Evolutionary conservation across 2,113 vertebrate genomes (phyloP), one percentile per base, ranked within the genome.

Genomic region (Osmerus mordax): DNA sequence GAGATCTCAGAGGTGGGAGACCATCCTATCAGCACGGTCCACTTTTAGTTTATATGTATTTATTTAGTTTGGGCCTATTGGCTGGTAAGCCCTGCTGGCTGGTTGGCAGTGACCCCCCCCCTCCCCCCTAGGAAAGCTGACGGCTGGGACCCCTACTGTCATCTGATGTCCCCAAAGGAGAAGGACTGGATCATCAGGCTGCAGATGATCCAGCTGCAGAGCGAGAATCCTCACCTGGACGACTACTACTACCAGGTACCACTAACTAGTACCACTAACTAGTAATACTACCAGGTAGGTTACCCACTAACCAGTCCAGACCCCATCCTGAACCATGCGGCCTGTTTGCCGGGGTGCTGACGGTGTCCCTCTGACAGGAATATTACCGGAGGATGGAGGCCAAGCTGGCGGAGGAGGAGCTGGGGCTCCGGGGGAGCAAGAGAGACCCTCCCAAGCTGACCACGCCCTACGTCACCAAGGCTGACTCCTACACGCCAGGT

Each of bases 241-340:
- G 97, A 99, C 70, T 98, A 97, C 74, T 98, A 99, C 76, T 99
- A 99, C 80, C 96, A 98, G 94, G 97, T 98, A 74, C 18, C 8
- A 7, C 14, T 56, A 56, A 56, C 54, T 56, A 56, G 5, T 56
- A n/a, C 15, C 3, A n/a, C 54, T 56, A 15, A 56, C 54, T n/a
- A 56, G 23, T 47, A 47, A 4, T 12, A 47, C 41, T 47, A 47
- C 41, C 41, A 47, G 41, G 41, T 9, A 11, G 32, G 32, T 36
- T 36, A 36, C 32, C 41, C 41, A 47, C 41, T 12, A 47, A 9
- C 41, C 41, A 9, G 41, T 12, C 9, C 41, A 9, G 7, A 47
- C 9, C 41, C 41, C 41, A 9, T 47, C 41, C 2, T 47, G 32
- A 47, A 12, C 2, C 41, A 36, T 36, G 32, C 41, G 9, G 9